These are phyloP conservation scores for Drosophila setifemur DNA, from an alignment of 1,140 invertebrate genomes.

Conservation along the genomic window DNA sequence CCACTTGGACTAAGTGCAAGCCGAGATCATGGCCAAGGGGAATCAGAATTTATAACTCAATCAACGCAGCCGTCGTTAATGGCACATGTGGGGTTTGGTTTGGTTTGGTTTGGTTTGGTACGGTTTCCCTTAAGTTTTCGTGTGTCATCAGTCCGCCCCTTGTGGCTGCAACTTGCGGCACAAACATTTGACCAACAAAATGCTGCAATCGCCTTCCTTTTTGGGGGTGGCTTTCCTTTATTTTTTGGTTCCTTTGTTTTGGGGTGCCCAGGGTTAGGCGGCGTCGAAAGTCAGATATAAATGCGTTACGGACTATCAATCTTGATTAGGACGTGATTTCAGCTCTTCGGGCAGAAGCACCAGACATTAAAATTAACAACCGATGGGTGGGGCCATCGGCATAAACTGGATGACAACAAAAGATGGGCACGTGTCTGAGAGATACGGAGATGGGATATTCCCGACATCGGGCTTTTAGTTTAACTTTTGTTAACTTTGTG, in stretches of 20 bases:
- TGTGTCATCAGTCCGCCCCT: constrained; percentile 40
- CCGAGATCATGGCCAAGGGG: constrained; percentile 12
- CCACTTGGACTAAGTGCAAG: constrained; percentile 13
- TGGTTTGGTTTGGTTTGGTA: constrained; percentile 29
- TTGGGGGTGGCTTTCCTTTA: constrained; percentile 17
- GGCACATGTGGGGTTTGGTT: constrained; percentile 66
- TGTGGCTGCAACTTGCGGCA: constrained; percentile 67
- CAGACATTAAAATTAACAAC: constrained; percentile 71
- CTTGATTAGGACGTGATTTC: constrained; percentile 81
- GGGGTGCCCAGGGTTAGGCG: constrained; percentile 7
- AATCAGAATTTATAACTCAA: constrained; percentile 75
- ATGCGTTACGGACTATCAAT: constrained; percentile 80
- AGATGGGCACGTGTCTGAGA: constrained; percentile 56
- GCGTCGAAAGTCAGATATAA: constrained; percentile 66
- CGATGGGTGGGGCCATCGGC: constrained; percentile 3
- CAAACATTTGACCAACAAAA: constrained; percentile 74
- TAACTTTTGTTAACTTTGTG: constrained; percentile 49
- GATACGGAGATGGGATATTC: constrained; percentile 3
- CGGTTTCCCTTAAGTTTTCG: constrained; percentile 7
- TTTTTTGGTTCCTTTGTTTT: not conserved
- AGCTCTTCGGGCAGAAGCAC: constrained; percentile 39
- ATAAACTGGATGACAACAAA: constrained; percentile 40
- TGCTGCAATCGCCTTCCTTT: constrained; percentile 23
- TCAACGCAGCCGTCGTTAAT: constrained; percentile 75
- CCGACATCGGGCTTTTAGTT: constrained; percentile 25